Conservation (phyloP, 1,140 invertebrate genomes). For the Odontomachus brunneus region DNA sequence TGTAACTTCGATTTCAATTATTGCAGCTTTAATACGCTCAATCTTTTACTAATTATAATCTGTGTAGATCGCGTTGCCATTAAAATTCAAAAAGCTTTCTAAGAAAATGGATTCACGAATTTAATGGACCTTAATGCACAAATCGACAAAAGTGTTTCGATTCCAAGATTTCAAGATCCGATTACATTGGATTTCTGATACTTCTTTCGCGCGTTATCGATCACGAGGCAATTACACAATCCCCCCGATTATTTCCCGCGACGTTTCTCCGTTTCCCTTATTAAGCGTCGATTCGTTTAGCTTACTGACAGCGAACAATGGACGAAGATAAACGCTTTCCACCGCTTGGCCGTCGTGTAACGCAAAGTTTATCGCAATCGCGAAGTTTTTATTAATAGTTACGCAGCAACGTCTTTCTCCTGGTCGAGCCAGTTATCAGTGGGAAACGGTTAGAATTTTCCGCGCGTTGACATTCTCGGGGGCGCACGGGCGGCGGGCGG, state of each 20-base stretch:
- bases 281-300: conserved; percentile 39
- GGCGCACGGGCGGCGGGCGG: conserved; percentile 14
- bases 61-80: too few species aligned
- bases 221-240: neutral
- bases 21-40: too few species aligned
- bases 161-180: too few species aligned
- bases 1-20: too few species aligned
- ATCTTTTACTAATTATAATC: too few species aligned
- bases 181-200: too few species aligned
- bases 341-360: neutral
- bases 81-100: too few species aligned
- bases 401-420: conserved; percentile 31
- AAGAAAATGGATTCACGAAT: too few species aligned
- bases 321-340: conserved; percentile 43
- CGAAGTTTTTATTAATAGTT: conserved; percentile 60
- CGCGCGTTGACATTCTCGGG: conserved; percentile 54
- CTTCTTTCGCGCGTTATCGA: neutral
- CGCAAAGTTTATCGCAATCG: conserved; percentile 55
- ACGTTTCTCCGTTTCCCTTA: neutral
- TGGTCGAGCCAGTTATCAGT: conserved; percentile 45
- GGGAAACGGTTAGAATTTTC: conserved; percentile 47
- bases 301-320: conserved; percentile 56
- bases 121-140: too few species aligned
- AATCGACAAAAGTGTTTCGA: too few species aligned
- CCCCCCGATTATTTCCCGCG: conserved; percentile 5